Percentiles rank a stretch among this genome's conserved stretches.
Conservation (phyloP, 1,140 invertebrate species). For the Goniozus legneri region DNA sequence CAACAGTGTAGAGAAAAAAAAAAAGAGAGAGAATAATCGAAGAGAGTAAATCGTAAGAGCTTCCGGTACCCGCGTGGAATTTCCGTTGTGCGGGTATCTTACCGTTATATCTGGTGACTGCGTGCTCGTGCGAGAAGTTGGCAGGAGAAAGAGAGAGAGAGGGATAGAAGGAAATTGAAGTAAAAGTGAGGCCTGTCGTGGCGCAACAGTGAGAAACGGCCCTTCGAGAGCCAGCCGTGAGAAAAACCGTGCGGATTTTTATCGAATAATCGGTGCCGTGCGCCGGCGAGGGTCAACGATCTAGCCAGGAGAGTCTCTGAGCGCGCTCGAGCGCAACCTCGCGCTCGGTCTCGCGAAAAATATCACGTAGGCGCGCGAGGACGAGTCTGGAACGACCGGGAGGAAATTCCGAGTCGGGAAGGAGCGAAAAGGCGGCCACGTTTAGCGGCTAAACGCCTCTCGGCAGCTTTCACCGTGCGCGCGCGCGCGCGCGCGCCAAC, state of each 20-base stretch:
- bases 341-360: constrained; percentile 18
- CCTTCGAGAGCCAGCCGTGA: too few species aligned
- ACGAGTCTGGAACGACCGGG: too few species aligned
- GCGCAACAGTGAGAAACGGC: background rate
- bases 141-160: background rate
- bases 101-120: too few species aligned
- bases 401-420: constrained; percentile 6
- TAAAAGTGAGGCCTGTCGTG: background rate
- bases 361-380: too few species aligned
- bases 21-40: background rate
- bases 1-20: background rate
- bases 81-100: background rate
- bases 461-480: constrained; percentile 36
- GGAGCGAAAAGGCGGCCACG: constrained; percentile 43
- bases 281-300: constrained; percentile 14
- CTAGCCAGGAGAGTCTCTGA: constrained; percentile 10
- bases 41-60: too few species aligned
- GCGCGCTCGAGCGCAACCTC: constrained; percentile 5
- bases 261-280: too few species aligned
- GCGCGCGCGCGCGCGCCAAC: constrained; percentile 12
- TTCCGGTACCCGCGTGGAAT: too few species aligned
- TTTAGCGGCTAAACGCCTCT: constrained; percentile 8
- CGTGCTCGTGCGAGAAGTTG: background rate
- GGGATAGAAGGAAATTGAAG: constrained; percentile 1
- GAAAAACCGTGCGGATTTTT: too few species aligned